Evolutionary conservation across 2,113 vertebrate genomes (phyloP).

Genomic region (Rhea americana): DNA sequence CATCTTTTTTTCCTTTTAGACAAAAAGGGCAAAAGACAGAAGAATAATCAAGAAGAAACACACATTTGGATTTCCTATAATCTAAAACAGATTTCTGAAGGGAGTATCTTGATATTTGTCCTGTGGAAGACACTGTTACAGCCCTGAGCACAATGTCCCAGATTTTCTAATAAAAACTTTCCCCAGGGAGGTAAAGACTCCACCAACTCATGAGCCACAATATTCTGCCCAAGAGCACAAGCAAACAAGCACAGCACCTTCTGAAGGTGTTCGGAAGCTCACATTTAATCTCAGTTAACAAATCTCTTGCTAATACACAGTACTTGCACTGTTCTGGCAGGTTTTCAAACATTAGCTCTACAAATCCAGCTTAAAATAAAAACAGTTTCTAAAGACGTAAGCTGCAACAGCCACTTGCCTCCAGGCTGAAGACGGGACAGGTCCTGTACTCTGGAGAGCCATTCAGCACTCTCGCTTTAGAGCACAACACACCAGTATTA

Average conservation of each 20-base stretch:
- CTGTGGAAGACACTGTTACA: conserved; percentile 20
- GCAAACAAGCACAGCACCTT: not conserved
- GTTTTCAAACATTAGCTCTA: conserved; percentile 9
- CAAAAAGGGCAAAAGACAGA: not conserved
- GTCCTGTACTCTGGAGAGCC: not conserved
- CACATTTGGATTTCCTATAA: not conserved
- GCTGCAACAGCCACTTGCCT: not conserved
- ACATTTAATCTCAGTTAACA: not conserved
- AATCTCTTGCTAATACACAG: not conserved
- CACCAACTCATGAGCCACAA: conserved; percentile 49
- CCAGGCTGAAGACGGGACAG: conserved; percentile 25
- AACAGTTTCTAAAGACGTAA: not conserved
- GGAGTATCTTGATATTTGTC: not conserved
- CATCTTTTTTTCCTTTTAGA: not conserved
- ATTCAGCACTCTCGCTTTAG: not conserved
- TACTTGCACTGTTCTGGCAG: not conserved
- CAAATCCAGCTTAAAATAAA: conserved; percentile 28
- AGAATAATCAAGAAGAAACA: not conserved
- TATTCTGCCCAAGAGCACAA: conserved; percentile 14
- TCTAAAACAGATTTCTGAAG: conserved; percentile 4
- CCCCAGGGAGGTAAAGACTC: conserved; percentile 53
- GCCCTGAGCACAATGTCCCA: conserved; percentile 19
- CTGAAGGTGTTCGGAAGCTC: conserved; percentile 3
- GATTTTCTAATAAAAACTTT: conserved; percentile 69
- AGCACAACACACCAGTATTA: not conserved